These are phyloP conservation scores for Epizoanthus scotinus DNA, from an alignment of 92 coral and sea anemone species.

Conservation along the genomic window DNA sequence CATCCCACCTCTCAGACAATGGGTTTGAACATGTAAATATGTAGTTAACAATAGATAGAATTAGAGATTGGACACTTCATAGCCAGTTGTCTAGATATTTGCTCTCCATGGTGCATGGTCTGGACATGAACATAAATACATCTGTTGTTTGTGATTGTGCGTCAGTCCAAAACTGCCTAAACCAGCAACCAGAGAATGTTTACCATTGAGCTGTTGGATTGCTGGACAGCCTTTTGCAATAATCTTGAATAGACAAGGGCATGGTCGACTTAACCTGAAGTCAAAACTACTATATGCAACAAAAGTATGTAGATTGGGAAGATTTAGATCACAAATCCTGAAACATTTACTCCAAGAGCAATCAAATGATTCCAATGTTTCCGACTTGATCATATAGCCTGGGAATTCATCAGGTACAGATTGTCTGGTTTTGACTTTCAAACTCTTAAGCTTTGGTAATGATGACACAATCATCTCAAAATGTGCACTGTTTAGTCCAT, in stretches of 20 bases:
- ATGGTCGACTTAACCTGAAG: conserved; percentile 22
- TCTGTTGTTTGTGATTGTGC: conserved; percentile 32
- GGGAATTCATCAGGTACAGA: conserved; percentile 20
- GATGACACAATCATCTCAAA: conserved; percentile 48
- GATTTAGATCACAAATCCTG: conserved; percentile 36
- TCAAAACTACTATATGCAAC: conserved; percentile 39
- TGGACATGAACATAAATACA: conserved; percentile 43
- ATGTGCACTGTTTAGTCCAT: background rate
- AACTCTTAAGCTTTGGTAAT: conserved; percentile 46
- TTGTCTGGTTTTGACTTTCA: conserved; percentile 58
- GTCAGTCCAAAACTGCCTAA: conserved; percentile 50
- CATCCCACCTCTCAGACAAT: too few relatives aligned
- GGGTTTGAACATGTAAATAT: too few relatives aligned
- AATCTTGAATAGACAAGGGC: conserved; percentile 58
- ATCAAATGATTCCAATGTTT: conserved; percentile 56
- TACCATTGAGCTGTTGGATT: conserved; percentile 48
- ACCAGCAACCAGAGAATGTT: conserved; percentile 52
- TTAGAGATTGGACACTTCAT: background rate
- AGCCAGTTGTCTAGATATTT: conserved; percentile 6
- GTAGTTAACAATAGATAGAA: background rate
- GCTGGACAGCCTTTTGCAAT: conserved; percentile 63
- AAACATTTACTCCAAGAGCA: conserved; percentile 60
- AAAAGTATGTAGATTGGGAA: conserved; percentile 65
- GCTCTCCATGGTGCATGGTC: conserved; percentile 44
- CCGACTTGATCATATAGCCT: conserved; percentile 58